These are phyloP conservation scores for Turritopsis rubra DNA, from an alignment of 30 jellyfish, hydroid and myxozoan species.

Conservation along the genomic window DNA sequence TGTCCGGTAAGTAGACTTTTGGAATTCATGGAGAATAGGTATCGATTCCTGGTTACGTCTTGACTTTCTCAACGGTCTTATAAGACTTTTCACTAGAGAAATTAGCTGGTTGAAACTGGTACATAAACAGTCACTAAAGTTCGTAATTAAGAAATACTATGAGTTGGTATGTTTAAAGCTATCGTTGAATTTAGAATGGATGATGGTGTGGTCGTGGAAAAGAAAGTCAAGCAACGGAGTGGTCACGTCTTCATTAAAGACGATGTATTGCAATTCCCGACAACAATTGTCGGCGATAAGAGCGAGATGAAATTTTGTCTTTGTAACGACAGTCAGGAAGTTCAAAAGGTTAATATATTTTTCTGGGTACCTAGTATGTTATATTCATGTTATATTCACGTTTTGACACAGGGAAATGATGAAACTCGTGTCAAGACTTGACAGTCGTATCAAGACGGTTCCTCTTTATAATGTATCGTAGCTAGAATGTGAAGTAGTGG, in stretches of 20 bases:
- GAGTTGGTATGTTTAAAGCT: background rate
- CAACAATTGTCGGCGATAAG: slow-evolving; percentile 49
- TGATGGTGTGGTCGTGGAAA: background rate
- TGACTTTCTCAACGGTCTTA: too few species aligned
- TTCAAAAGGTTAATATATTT: slow-evolving; percentile 47
- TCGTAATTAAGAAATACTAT: background rate
- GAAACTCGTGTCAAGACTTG: background rate
- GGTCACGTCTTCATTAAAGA: slow-evolving; percentile 60
- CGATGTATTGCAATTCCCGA: slow-evolving; percentile 43
- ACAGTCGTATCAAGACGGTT: too few species aligned
- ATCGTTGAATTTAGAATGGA: background rate
- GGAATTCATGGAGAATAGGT: too few species aligned
- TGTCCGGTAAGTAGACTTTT: too few species aligned
- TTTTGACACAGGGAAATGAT: background rate
- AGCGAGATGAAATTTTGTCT: slow-evolving; percentile 58
- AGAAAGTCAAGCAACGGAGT: background rate
- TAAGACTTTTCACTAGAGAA: too few species aligned
- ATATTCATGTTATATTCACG: background rate
- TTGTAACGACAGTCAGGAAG: slow-evolving; percentile 72
- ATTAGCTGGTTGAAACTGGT: background rate
- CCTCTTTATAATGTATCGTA: too few species aligned
- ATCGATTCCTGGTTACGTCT: too few species aligned
- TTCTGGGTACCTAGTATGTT: background rate
- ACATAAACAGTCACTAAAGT: background rate
- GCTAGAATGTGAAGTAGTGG: too few species aligned